Conservation (phyloP, 2,797 vertebrate species). For the Cetoscarus ocellatus region DNA sequence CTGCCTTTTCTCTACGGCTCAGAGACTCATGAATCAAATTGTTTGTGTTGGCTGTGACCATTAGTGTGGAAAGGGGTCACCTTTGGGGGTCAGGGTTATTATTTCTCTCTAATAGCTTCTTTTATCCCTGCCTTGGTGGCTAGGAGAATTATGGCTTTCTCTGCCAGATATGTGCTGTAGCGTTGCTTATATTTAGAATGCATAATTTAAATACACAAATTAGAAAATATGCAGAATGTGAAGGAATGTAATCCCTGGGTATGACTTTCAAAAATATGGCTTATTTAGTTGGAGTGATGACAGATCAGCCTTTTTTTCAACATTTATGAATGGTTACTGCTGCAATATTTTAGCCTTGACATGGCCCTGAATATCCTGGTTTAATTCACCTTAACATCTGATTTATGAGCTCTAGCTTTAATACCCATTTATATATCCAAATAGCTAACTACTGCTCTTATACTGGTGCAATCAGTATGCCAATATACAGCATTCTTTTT, state of each 20-base stretch:
- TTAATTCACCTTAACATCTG: no score
- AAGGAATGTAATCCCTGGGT: not conserved
- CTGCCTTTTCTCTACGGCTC: not conserved
- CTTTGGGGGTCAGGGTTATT: slow-evolving; percentile 33
- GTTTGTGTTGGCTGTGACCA: slow-evolving; percentile 31
- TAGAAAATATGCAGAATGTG: not conserved
- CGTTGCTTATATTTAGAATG: not conserved
- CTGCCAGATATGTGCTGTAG: not conserved
- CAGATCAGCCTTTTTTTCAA: not conserved
- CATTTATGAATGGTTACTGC: not conserved
- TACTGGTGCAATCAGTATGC: no score
- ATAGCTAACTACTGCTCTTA: no score
- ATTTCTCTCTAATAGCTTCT: slow-evolving; percentile 31
- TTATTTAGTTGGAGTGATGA: not conserved
- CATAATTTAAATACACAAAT: not conserved
- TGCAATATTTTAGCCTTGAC: not conserved
- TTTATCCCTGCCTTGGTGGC: slow-evolving; percentile 2
- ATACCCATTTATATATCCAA: no score
- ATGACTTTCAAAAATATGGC: not conserved
- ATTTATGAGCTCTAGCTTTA: no score
- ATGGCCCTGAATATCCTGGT: no score
- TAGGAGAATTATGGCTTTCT: slow-evolving; percentile 30
- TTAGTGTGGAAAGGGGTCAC: slow-evolving; percentile 33
- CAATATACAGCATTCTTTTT: no score
- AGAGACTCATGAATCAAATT: slow-evolving; percentile 42